Base-by-base conservation (phyloP, 2,113 vertebrate species). In the Myotis brandtii region DNA sequence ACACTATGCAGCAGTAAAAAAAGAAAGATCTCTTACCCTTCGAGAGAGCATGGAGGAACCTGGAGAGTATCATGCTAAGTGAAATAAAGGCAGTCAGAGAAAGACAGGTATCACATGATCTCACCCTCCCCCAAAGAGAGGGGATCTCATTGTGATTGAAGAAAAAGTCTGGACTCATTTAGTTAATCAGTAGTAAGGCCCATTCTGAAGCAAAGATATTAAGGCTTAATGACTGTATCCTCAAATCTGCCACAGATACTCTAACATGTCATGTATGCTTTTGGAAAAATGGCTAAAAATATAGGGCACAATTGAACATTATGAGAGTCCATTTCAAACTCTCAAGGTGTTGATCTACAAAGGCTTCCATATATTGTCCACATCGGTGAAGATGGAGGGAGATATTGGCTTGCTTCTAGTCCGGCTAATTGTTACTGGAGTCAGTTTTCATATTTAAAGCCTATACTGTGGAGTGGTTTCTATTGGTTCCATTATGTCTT, bases 181-280 rank as follows among this genome's bases (percentile, higher is more conserved):
- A 95, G 54, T 48, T 46, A 79, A 27, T 54, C 30, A 56, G 0
- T 75, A 66, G 54, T 52, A 94, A 76, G 27, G 9, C 3, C 34
- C 21, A 43, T 64, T 82, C 5, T 43, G 32, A 94, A 67, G 43
- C n/a, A 92, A 54, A 67, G 23, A 7, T 1, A 3, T n/a, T 7
- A 16, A 32, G 3, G 4, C 32, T 86, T 25, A 59, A 50, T 73
- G 50, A 13, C 10, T 73, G 23, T 12, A 76, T 43, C 11, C 3
- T 40, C 0, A 0, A 46, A 54, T 59, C n/a, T 25, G 82, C 11
- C 18, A 10, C 7, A 72, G 52, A 56, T 17, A 6, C 20, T 79
- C 1, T 21, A 30, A 27, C 20, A 11, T 23, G 23, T 1, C 0
- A 0, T 5, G 13, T 4, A 16, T 67, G 43, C 5, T 34, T 30